Evolutionary conservation across 2,113 vertebrate genomes (phyloP).

Genomic region (Cynopterus brachyotis): DNA sequence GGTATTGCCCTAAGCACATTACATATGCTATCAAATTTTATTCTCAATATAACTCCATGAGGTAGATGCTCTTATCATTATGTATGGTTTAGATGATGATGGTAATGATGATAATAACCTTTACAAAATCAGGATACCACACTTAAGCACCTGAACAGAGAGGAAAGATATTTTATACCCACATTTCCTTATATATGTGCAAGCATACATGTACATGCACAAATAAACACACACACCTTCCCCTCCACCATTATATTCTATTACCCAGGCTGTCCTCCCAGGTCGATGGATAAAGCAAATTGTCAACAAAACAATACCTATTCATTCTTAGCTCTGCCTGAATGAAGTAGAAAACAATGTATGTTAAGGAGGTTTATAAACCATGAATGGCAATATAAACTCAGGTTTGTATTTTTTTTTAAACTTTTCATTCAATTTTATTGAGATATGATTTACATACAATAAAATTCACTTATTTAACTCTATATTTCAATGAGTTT

Average conservation of each 20-base stretch:
- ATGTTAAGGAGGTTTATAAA: background rate
- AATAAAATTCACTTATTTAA: background rate
- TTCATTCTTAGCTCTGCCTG: background rate
- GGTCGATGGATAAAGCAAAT: background rate
- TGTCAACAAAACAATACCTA: background rate
- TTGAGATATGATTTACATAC: background rate
- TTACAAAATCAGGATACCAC: background rate
- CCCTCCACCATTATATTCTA: background rate
- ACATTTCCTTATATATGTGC: background rate
- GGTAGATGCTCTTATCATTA: background rate
- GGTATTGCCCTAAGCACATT: background rate
- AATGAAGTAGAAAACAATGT: background rate
- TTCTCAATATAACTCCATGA: background rate
- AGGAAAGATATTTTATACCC: background rate
- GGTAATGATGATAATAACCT: background rate
- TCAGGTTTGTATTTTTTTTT: background rate
- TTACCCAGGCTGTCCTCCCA: background rate
- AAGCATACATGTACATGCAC: accelerated
- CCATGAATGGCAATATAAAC: background rate
- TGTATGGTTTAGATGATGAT: background rate
- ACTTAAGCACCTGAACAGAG: background rate
- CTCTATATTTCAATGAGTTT: background rate
- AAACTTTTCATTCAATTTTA: background rate
- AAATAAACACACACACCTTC: background rate
- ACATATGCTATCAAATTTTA: background rate